Base-by-base conservation (phyloP, 2,797 vertebrate species). In the Molothrus ater region DNA sequence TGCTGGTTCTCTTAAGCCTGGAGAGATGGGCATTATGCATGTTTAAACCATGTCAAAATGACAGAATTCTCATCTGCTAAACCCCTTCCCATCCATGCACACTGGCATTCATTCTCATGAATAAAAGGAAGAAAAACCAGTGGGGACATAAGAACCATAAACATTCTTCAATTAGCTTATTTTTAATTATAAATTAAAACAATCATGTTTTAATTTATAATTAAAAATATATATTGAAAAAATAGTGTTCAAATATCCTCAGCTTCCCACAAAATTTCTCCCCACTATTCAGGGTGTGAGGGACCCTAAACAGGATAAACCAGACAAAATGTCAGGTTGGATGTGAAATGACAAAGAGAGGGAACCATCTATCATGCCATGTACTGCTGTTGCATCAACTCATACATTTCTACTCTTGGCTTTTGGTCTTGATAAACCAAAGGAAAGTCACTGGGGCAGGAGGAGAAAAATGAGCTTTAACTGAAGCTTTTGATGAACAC, bases 361-460 rank as follows among this genome's bases (percentile, higher is more conserved):
- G 7, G 8, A 57, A 32, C 48, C 29, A 80, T 25, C 24, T 69
- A 10, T 11, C 2, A 21, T 3, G 21, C 5, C 38, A 78, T 4
- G 6, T 32, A 28, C 1, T 3, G 14, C 6, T 66, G 9, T n/a
- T 59, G 24, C 4, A 32, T 38, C 24, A 57, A 34, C 3, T 0
- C 2, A 5, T n/a, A 2, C 34, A 31, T 86, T 94, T 71, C 31
- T 10, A 31, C 3, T 24, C 10, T 59, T 76, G 29, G 17, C 7
- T 13, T 50, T 68, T 63, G 32, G 8, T 61, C 38, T 29, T 40
- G 7, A 6, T 42, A 32, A 88, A 28, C 9, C 14, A 69, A 72
- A 61, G 9, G 24, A 72, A 88, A 74, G 12, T 1, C 17, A 40
- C 5, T n/a, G 26, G 65, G 22, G 12, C 12, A 45, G 34, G 3